Evolutionary conservation across 2,113 vertebrate species (phyloP).

Genomic region (Tenebrosternarchus preto): DNA sequence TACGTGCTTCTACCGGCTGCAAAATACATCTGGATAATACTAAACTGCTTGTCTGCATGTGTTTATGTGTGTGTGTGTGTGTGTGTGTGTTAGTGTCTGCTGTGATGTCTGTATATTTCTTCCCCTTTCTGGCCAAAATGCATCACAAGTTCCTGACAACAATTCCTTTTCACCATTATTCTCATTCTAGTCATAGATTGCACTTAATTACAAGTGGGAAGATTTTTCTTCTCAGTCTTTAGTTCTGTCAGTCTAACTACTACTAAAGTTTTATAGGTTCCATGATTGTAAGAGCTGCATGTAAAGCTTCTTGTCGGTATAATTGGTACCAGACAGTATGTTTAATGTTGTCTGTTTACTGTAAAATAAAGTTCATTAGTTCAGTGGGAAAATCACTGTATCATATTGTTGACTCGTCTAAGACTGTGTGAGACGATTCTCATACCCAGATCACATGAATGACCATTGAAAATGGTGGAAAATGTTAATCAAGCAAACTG

Average conservation of each 20-base stretch:
- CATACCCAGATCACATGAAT: not conserved
- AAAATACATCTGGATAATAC: constrained; percentile 1
- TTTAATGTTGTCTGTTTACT: constrained; percentile 57
- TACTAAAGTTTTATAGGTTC: constrained; percentile 44
- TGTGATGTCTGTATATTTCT: constrained; percentile 5
- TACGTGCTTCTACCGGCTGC: too few species aligned
- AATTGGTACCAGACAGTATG: constrained; percentile 58
- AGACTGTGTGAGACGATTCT: not conserved
- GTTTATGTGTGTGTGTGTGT: not conserved
- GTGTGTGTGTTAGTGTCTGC: not conserved
- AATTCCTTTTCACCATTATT: constrained; percentile 57
- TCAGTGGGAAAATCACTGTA: constrained; percentile 63
- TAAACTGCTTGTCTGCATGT: too few species aligned
- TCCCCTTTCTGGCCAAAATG: constrained; percentile 61
- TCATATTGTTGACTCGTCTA: constrained; percentile 58
- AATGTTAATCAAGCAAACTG: not conserved
- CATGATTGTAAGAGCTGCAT: constrained; percentile 47
- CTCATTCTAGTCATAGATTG: constrained; percentile 66
- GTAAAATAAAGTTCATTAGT: constrained; percentile 70
- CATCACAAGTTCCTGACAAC: constrained; percentile 60
- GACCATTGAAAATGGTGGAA: not conserved
- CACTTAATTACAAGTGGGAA: constrained; percentile 66
- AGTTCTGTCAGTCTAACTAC: constrained; percentile 48
- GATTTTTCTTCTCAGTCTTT: constrained; percentile 49
- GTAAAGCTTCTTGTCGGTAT: constrained; percentile 56